phyloP scores from a whole-genome alignment of 2,113 vertebrate genomes.

The Rhineura floridana region DNA sequence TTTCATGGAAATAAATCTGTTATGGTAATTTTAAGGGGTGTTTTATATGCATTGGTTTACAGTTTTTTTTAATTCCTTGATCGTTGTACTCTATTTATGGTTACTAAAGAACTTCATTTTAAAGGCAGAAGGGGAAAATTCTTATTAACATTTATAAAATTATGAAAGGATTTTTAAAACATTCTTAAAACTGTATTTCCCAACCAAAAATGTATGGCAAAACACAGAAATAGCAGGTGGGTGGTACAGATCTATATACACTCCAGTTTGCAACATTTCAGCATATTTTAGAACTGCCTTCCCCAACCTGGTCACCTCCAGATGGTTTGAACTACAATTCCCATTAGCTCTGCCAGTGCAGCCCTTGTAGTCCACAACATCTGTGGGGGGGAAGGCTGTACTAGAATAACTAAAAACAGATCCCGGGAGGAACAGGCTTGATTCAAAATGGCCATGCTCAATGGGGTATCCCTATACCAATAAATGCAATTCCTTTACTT shows the following conservation, averaged over 20 bases:
- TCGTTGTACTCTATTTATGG: neutral
- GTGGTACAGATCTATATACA: neutral
- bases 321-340: too few relatives aligned
- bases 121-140: neutral
- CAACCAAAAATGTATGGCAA: neutral
- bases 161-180: neutral
- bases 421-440: neutral
- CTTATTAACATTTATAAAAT: conserved; percentile 2
- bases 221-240: neutral
- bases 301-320: too few relatives aligned
- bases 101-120: neutral
- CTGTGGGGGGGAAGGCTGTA: too few relatives aligned
- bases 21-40: conserved; percentile 16
- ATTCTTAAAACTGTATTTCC: neutral
- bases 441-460: neutral
- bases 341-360: too few relatives aligned
- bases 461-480: too few relatives aligned
- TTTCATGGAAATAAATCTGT: neutral
- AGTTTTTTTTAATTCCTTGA: neutral
- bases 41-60: conserved; percentile 16
- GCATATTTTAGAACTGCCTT: neutral
- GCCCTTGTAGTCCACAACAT: too few relatives aligned
- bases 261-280: neutral
- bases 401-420: neutral
- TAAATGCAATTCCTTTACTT: too few relatives aligned